Evolutionary conservation across 2,888 invertebrate genomes (phyloP).

Genomic region (Aphodius granarius): DNA sequence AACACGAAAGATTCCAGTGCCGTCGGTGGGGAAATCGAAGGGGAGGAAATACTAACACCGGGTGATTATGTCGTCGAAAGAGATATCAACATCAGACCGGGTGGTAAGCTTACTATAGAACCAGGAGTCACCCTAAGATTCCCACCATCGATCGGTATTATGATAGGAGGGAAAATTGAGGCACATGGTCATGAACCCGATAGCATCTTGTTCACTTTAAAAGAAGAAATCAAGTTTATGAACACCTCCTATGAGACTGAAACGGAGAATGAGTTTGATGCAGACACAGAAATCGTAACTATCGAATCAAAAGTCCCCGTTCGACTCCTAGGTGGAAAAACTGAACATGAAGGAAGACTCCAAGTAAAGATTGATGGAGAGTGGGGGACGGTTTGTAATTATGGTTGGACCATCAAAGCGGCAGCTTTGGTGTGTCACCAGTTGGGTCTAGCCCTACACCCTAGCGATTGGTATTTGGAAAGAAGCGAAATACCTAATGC

Average conservation of each 20-base stretch:
- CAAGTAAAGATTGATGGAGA: slow-evolving; percentile 81
- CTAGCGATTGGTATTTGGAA: slow-evolving; percentile 87
- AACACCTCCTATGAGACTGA: slow-evolving; percentile 66
- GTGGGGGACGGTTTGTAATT: slow-evolving; percentile 98
- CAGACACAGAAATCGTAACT: slow-evolving; percentile 63
- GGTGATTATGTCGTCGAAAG: slow-evolving; percentile 90
- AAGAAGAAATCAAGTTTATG: slow-evolving; percentile 70
- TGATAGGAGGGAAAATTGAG: slow-evolving; percentile 91
- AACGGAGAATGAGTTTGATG: slow-evolving; percentile 51
- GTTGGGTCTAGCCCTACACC: slow-evolving; percentile 88
- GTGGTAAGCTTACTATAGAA: slow-evolving; percentile 85
- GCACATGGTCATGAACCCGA: slow-evolving; percentile 79
- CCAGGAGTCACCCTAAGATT: slow-evolving; percentile 89
- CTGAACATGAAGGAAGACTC: slow-evolving; percentile 82
- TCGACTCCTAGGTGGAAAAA: slow-evolving; percentile 78
- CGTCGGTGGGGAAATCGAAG: slow-evolving; percentile 92
- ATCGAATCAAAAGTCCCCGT: slow-evolving; percentile 70
- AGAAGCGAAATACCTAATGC: slow-evolving; percentile 79
- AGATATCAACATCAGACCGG: slow-evolving; percentile 93
- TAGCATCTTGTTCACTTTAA: slow-evolving; percentile 77
- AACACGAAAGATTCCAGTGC: slow-evolving; percentile 64
- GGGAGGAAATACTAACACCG: slow-evolving; percentile 76
- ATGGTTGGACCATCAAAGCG: slow-evolving; percentile 90
- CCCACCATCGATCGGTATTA: slow-evolving; percentile 91
- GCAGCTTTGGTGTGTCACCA: slow-evolving; percentile 96